These are phyloP conservation scores for Schizotus pectinicornis DNA, from an alignment of 2,888 invertebrate genomes.

Conservation along the genomic window DNA sequence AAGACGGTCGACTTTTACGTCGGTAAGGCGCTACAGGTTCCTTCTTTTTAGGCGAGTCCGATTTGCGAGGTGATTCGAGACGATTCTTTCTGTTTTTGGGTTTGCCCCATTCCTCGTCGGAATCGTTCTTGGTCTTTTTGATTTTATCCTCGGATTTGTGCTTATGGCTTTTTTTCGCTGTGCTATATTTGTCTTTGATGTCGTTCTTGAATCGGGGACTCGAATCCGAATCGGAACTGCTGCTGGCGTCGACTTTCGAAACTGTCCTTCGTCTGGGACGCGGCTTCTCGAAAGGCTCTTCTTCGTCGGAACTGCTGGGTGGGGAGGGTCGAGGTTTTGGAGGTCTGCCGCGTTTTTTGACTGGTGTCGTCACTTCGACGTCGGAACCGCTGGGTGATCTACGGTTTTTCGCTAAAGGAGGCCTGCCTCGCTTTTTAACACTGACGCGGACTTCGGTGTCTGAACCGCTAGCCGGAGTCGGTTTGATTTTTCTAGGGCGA, in stretches of 20 bases:
- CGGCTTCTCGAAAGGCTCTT: constrained; percentile 48
- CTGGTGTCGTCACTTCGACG: constrained; percentile 44
- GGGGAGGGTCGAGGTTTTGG: constrained; percentile 48
- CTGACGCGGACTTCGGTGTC: constrained; percentile 31
- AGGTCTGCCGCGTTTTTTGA: constrained; percentile 51
- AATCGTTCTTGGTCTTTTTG: constrained; percentile 39
- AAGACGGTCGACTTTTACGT: constrained; percentile 53
- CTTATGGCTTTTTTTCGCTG: constrained; percentile 39
- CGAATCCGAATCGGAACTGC: constrained; percentile 43
- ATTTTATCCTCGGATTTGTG: constrained; percentile 34
- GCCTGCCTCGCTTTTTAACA: constrained; percentile 43
- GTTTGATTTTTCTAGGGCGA: constrained; percentile 58
- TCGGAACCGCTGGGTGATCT: constrained; percentile 42
- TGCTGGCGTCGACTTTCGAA: constrained; percentile 40
- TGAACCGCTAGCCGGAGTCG: constrained; percentile 24
- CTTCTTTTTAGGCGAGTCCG: constrained; percentile 43
- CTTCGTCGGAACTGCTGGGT: constrained; percentile 56
- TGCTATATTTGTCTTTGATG: constrained; percentile 36
- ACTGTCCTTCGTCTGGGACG: constrained; percentile 46
- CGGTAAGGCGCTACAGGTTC: constrained; percentile 54
- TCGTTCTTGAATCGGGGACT: constrained; percentile 25
- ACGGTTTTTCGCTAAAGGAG: constrained; percentile 37
- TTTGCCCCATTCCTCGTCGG: constrained; percentile 54
- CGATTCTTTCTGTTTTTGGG: constrained; percentile 33
- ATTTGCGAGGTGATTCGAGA: neutral